Evolutionary conservation across 2,888 invertebrate species (phyloP).

Genomic region (Halocaridina rubra): DNA sequence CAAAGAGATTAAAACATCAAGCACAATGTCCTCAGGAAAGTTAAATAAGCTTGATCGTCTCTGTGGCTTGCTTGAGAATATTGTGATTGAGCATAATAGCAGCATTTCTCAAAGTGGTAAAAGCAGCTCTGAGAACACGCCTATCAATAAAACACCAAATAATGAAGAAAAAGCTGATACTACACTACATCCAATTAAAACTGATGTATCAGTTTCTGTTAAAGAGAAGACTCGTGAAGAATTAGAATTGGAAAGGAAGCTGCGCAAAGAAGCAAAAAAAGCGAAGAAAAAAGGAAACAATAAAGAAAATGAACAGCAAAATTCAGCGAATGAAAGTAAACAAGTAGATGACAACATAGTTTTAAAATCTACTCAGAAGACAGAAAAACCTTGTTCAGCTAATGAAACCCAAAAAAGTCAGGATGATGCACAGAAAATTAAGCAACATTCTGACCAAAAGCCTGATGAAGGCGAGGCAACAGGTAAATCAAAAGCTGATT

Average conservation of each 20-base stretch:
- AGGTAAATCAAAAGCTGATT: conserved; percentile 41
- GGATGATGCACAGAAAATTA: neutral
- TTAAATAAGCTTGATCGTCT: conserved; percentile 28
- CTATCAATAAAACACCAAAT: neutral
- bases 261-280: conserved; percentile 45
- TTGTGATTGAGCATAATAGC: conserved; percentile 21
- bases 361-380: neutral
- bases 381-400: neutral
- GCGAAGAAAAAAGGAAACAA: conserved; percentile 30
- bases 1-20: neutral
- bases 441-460: neutral
- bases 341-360: neutral
- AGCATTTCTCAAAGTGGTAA: neutral
- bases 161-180: neutral
- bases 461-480: neutral
- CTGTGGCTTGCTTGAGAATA: conserved; percentile 26
- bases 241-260: conserved; percentile 40
- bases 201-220: neutral
- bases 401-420: neutral
- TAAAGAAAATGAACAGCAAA: neutral
- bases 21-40: conserved; percentile 18
- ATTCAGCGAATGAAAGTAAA: neutral
- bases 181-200: neutral
- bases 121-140: neutral
- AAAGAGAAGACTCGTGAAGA: conserved; percentile 28